Evolutionary conservation across 2,888 invertebrate species (phyloP), one percentile per base, ranked within the genome.

Genomic region (Lithophane leautieri): DNA sequence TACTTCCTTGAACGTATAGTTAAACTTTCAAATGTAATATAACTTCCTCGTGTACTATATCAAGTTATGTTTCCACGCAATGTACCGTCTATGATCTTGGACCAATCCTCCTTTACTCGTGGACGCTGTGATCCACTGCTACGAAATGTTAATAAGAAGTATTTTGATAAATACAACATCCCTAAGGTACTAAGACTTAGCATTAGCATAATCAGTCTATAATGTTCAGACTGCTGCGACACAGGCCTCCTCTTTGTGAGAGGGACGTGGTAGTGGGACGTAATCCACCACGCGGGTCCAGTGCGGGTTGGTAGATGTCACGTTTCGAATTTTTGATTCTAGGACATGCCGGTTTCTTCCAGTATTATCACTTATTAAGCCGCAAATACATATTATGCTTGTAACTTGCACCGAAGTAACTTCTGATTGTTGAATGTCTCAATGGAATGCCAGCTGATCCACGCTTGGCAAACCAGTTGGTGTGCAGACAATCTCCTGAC

Each of bases 1-100:
- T 0, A 70, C 76, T 83, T 83, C 82, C 82, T 76, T 44, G 67
- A 81, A 34, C 62, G 65, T 22, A 2, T 25, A 25, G 12, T 52
- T 42, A 42, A 65, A 75, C 63, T 79, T 83, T 79, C 79, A 76
- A 82, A 75, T 50, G 60, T 47, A 0, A 0, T 58, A 19, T 40
- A 52, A 70, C 74, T 82, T 82, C 81, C 78, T 50, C 11, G 25
- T 78, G 44, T 34, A 1, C 34, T n/a, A 2, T 28, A 2, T 42
- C 1, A 1, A 47, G 50, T 22, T 3, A n/a, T 63, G 11, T n/a
- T 40, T 9, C 12, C 52, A 34, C 22, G 44, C 25, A 47, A 12
- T 28, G 22, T 47, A 47, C 42, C 12, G 25, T 40, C 0, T 25
- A n/a, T n/a, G 63, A 56, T 74, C 47, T 56, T 66, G 34, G 42